Conservation (phyloP, 2,888 invertebrate genomes). For the Raillietiella orientalis region DNA sequence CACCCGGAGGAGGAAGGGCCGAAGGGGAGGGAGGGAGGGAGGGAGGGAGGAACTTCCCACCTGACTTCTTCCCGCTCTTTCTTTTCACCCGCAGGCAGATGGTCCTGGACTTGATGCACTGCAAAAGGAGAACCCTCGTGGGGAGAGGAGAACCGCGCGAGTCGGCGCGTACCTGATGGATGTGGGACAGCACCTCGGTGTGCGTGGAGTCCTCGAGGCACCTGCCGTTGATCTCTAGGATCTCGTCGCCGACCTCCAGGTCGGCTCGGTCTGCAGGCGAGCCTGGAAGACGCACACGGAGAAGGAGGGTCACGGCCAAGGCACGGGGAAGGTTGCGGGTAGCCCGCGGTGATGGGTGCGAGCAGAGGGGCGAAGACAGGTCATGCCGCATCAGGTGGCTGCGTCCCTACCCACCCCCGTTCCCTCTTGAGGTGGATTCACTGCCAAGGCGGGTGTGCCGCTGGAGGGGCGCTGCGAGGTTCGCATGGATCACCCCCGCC, state of each 20-base stretch:
- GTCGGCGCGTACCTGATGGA: constrained; percentile 49
- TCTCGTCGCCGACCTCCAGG: constrained; percentile 84
- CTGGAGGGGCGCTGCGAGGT: no score
- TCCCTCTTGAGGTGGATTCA: no score
- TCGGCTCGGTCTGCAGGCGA: constrained; percentile 68
- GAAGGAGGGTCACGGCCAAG: no score
- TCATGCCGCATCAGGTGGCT: no score
- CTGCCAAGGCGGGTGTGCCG: no score
- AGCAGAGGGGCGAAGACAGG: no score
- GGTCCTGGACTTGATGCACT: constrained; percentile 84
- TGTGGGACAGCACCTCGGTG: constrained; percentile 68
- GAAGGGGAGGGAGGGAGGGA: constrained; percentile 5
- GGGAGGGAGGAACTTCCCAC: constrained; percentile 23
- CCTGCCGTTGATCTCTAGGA: constrained; percentile 83
- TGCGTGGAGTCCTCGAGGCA: constrained; percentile 66
- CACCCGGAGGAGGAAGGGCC: constrained; percentile 5
- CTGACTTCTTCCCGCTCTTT: constrained; percentile 49
- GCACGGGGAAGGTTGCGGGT: no score
- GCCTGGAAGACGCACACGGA: constrained; percentile 18
- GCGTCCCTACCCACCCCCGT: no score
- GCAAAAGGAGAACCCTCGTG: no score
- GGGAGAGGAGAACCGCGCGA: not conserved
- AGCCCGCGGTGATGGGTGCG: no score
- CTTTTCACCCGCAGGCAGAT: constrained; percentile 76
- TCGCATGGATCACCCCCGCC: no score